These are phyloP conservation scores for Fistularia tabacaria DNA, from an alignment of 2,797 vertebrate species.

Conservation along the genomic window DNA sequence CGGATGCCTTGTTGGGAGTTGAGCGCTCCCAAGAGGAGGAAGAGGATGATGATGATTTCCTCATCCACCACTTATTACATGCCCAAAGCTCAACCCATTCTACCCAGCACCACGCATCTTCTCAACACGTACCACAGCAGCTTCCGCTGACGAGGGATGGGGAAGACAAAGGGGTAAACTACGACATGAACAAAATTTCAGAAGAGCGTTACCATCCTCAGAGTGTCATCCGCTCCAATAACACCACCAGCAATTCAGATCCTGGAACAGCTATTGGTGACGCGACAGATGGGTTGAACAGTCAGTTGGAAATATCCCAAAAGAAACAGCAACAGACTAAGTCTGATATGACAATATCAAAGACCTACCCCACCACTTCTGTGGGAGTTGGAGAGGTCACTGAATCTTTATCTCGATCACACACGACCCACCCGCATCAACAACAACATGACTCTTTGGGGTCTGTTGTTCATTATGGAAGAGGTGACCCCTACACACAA, in stretches of 20 bases:
- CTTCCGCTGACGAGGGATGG: constrained; percentile 56
- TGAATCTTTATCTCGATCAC: constrained; percentile 61
- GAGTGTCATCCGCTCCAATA: constrained; percentile 88
- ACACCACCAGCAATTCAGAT: constrained; percentile 52
- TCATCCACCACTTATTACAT: constrained; percentile 87
- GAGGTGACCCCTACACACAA: constrained; percentile 65
- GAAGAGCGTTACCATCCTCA: constrained; percentile 87
- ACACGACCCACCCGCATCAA: constrained; percentile 56
- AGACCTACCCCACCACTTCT: constrained; percentile 54
- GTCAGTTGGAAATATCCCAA: constrained; percentile 79
- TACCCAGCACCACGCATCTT: constrained; percentile 62
- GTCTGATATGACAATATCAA: constrained; percentile 60
- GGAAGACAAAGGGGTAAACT: constrained; percentile 66
- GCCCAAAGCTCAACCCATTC: constrained; percentile 77
- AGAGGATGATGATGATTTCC: constrained; percentile 80
- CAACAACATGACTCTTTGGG: constrained; percentile 60
- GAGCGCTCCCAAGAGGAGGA: constrained; percentile 67
- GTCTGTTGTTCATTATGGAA: constrained; percentile 68
- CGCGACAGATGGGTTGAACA: constrained; percentile 66
- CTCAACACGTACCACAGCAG: constrained; percentile 66
- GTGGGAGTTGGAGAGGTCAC: constrained; percentile 61
- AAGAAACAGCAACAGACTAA: constrained; percentile 76
- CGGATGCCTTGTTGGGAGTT: constrained; percentile 72
- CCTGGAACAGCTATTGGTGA: constrained; percentile 46
- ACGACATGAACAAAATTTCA: constrained; percentile 79